Base-by-base conservation (phyloP, 1,140 invertebrate species). In the Hyphantria cunea region DNA sequence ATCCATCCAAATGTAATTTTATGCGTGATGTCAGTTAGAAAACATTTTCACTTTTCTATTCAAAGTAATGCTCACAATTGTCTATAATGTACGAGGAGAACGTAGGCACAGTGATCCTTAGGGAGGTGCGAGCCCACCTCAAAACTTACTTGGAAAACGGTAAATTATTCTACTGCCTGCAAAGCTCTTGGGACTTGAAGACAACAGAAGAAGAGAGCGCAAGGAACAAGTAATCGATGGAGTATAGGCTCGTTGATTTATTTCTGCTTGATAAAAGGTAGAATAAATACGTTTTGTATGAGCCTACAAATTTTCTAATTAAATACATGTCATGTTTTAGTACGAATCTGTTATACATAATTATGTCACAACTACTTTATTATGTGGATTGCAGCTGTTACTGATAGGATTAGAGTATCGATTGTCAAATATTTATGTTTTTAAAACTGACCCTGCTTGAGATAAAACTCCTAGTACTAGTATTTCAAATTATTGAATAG, bases 131-230 rank as follows among this genome's bases (percentile, higher is more conserved):
- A 47, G 69, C 72, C 74, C 61, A 78, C 74, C 72, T 82, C 75
- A 78, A 80, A 84, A 85, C 73, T 82, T 80, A 76, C 76, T 77
- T 73, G 58, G 73, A 68, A 68, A 79, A 79, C 72, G 78, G 76
- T 87, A 87, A 87, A 84, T 84, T 85, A 87, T 84, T 78, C 76
- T 51, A 64, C 62, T 71, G 68, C 66, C 72, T 64, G 42, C 17
- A 32, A 49, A 11, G 42, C 78, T 64, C 67, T 5, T 9, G 76
- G 77, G 82, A 74, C 14, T 31, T 50, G 58, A 81, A 82, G 75
- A 85, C 82, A 85, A 81, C 82, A 81, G 68, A 83, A 83, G 81
- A 79, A 78, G 62, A 66, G 68, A 72, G 51, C 63, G 39, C 59
- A 63, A 70, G 64, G 68, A 42, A 64, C 37, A 51, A 17, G 70